A percentile compares a stretch with the other conserved stretches of the same genome.
Conservation (phyloP, 2,113 vertebrate genomes). For the Myotis davidii region DNA sequence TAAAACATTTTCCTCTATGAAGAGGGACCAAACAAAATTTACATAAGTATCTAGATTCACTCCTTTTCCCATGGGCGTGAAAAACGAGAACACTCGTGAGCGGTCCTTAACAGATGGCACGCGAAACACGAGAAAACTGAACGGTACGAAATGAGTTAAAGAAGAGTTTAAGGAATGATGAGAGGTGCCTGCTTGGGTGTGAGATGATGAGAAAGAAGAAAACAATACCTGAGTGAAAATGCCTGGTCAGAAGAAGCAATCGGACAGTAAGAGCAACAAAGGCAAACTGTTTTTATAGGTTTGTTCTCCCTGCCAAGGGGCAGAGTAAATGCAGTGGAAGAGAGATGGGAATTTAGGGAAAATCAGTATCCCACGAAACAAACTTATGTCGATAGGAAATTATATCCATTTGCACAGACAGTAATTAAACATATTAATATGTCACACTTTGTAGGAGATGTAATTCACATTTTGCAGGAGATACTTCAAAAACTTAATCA, state of each 20-base stretch:
- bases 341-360: background rate
- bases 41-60: no score
- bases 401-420: background rate
- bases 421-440: background rate
- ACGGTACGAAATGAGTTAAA: background rate
- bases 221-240: background rate
- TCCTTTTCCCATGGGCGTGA: no score
- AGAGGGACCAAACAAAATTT: no score
- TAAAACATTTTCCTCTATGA: no score
- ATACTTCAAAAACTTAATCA: background rate
- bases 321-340: background rate
- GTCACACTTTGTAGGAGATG: background rate
- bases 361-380: background rate
- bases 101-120: no score
- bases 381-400: background rate
- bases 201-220: background rate
- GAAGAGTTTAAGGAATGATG: background rate
- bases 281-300: background rate
- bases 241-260: background rate
- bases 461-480: background rate
- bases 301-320: background rate
- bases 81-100: no score
- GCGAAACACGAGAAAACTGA: no score
- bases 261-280: background rate
- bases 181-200: background rate